Base-by-base conservation (phyloP, 2,888 invertebrate species). In the Drosophila merina region DNA sequence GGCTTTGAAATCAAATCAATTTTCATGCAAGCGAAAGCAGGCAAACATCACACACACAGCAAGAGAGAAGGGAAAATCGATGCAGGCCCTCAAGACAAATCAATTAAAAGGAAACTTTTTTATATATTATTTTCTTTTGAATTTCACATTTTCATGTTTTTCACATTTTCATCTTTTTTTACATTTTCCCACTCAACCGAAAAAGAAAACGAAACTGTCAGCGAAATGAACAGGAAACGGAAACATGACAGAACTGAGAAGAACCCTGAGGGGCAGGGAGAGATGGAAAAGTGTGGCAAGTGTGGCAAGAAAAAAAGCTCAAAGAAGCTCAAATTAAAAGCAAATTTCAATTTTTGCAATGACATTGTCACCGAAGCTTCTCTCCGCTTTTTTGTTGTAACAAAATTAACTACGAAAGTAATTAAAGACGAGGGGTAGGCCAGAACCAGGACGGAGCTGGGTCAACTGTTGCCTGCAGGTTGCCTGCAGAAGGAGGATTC, bases 391-490 rank as follows among this genome's bases (percentile, higher is more conserved):
- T 84, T 84, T 87, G 70, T 76, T 87, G 86, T 72, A 76, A 81
- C 79, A 81, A 78, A 87, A 88, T 88, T 85, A 88, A 81, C 88
- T 83, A 81, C 72, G 76, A 83, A 87, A 88, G 86, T 85, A 83
- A 83, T 83, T 88, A 87, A 83, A 82, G 76, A 51, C 69, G 54
- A 74, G 74, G 72, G 57, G 71, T 67, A 71, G 31, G 33, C 51
- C 30, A 42, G 57, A 38, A 59, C 45, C 45, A 12, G 67, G 67
- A 14, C 28, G 50, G 67, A 42, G 67, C 67, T 44, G 62, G 62
- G 62, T 66, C 67, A 62, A 66, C 72, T 68, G 58, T 57, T 57
- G 76, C 66, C 83, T 70, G 30, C 80, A 58, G 80, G 33, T 20
- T 20, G 20, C 12, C 3, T 20, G 20, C 20, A 20, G 20, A 20